phyloP scores from a whole-genome alignment of 2,888 invertebrate species.

The Ophion ellenae region DNA sequence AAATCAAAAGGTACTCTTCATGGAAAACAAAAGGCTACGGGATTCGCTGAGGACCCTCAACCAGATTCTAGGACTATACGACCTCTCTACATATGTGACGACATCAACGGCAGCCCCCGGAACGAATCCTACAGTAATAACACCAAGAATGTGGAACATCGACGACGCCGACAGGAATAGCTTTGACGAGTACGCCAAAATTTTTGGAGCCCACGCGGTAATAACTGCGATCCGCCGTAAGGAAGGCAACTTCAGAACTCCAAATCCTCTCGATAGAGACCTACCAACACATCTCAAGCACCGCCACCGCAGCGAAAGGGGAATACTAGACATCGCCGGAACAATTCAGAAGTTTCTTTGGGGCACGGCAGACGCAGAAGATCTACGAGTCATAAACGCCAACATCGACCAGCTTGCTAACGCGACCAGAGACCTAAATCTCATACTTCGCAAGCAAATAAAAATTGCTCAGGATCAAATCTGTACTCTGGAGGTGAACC shows the following conservation, averaged over 20 bases:
- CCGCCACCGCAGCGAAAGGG: not conserved
- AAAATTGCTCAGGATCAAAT: constrained; percentile 32
- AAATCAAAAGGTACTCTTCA: constrained; percentile 6
- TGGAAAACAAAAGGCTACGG: constrained; percentile 1
- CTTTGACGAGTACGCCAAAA: constrained; percentile 3
- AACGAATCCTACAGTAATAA: not conserved
- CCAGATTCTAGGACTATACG: constrained; percentile 12
- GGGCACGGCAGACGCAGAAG: constrained; percentile 36
- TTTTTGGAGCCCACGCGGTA: not conserved
- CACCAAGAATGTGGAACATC: not conserved
- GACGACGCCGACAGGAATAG: not conserved
- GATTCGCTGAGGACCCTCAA: not conserved
- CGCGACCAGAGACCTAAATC: constrained; percentile 5
- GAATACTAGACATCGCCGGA: constrained; percentile 21
- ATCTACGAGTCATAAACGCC: constrained; percentile 12
- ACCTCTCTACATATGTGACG: not conserved
- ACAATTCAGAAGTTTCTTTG: constrained; percentile 32
- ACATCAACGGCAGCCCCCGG: not conserved
- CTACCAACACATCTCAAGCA: not conserved
- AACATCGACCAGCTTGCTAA: constrained; percentile 29
- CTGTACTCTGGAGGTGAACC: constrained; percentile 13
- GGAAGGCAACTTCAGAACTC: not conserved
- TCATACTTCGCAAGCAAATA: constrained; percentile 11
- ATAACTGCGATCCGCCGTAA: not conserved
- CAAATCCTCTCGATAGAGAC: not conserved